Percentiles rank a stretch among this genome's conserved stretches.
Conservation (phyloP, 2,797 vertebrate species). For the Typhlichthys eigenmanni region DNA sequence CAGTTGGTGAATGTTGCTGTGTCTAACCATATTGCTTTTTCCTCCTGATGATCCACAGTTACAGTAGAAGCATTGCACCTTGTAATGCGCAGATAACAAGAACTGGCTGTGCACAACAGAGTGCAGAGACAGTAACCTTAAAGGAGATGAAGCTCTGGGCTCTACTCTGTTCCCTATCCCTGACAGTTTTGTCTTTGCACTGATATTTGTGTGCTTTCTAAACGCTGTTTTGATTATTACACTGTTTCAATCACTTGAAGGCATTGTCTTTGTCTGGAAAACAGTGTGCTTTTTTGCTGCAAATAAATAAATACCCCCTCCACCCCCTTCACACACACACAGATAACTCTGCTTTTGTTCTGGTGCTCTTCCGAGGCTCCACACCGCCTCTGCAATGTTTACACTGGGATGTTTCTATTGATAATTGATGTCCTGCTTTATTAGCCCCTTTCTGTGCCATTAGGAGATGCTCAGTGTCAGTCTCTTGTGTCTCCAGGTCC, state of each 20-base stretch:
- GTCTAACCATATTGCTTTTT: background rate
- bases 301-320: background rate
- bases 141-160: background rate
- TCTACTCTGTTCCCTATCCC: background rate
- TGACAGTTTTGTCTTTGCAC: background rate
- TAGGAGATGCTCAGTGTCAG: slow-evolving; percentile 37
- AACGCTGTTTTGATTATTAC: background rate
- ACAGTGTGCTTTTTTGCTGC: background rate
- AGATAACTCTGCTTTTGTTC: slow-evolving; percentile 8
- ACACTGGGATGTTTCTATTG: slow-evolving; percentile 23
- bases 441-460: slow-evolving; percentile 50
- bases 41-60: slow-evolving; percentile 10
- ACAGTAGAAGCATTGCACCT: slow-evolving; percentile 22
- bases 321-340: background rate
- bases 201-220: background rate
- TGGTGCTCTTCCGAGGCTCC: slow-evolving; percentile 29
- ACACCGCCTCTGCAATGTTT: slow-evolving; percentile 37
- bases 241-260: background rate
- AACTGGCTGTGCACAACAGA: no score
- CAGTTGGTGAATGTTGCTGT: background rate
- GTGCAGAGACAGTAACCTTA: no score
- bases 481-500: slow-evolving; percentile 31
- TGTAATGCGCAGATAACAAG: slow-evolving; percentile 16
- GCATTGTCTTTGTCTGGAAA: background rate
- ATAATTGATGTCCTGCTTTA: slow-evolving; percentile 62